Base-by-base conservation (phyloP, 2,797 vertebrate species). In the Artibeus lituratus region DNA sequence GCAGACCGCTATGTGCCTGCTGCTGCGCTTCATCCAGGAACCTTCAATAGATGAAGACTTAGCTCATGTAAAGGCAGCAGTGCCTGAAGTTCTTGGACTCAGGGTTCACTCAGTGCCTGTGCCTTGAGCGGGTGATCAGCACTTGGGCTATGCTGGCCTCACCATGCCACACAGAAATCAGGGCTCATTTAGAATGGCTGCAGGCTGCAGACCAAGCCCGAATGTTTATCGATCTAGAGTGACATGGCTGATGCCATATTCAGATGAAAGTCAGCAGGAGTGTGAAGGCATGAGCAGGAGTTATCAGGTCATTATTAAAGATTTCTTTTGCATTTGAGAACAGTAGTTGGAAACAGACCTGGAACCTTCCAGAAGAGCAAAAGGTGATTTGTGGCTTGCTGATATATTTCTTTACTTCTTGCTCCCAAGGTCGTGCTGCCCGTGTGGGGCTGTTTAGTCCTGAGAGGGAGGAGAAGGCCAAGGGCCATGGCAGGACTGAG, bases 221-320 rank as follows among this genome's bases (percentile, higher is more conserved):
- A 15, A 32, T 3, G 24, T 32, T 55, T 7, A 14, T 5, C 7
- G 10, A 10, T 14, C 5, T 26, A 5, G 3, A 70, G 22, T 0
- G 0, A 4, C 14, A 12, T 1, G 4, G 35, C 22, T 35, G 44
- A 7, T 0, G 37, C 39, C 39, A 51, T 3, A 49, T 44, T 39
- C 0, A 35, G 22, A 9, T 5, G 39, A 19, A 47, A 0, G 16
- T 1, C 10, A 14, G 32, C 0, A 1, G 3, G 7, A 37, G 24
- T 35, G 47, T 6, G 7, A 8, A n/a, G 12, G 29, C 44, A 10
- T 44, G 44, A 44, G 44, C 9, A 8, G 44, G 44, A 49, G 26
- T n/a, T 0, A 1, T 0, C 0, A 10, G 15, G 21, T 24, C 16
- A 6, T n/a, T 12, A 10, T 4, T 16, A 11, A 11, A 18, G 7